Evolutionary conservation across 2,797 vertebrate species (phyloP).

Genomic region (Artibeus jamaicensis): DNA sequence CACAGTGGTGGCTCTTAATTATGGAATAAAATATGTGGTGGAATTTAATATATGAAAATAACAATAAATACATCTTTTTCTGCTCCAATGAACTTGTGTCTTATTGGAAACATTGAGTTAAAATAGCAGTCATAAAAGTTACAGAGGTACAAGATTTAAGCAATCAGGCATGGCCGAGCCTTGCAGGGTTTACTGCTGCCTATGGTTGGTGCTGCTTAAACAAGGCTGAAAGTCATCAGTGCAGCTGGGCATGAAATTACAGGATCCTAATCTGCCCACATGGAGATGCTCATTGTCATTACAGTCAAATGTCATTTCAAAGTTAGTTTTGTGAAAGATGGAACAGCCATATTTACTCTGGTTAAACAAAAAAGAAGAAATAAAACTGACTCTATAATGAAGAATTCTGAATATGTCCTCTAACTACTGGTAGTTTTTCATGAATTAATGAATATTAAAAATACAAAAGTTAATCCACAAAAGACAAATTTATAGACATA

Average conservation of each 20-base stretch:
- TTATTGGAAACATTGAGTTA: neutral
- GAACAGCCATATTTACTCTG: neutral
- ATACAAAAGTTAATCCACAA: neutral
- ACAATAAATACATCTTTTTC: neutral
- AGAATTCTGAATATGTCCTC: neutral
- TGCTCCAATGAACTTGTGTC: neutral
- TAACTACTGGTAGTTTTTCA: neutral
- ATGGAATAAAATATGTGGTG: slow-evolving; percentile 2
- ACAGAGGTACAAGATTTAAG: neutral
- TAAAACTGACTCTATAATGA: neutral
- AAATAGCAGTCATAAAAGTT: slow-evolving; percentile 27
- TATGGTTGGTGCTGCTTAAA: neutral
- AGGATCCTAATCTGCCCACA: neutral
- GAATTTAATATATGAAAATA: slow-evolving; percentile 30
- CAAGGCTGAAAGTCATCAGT: neutral
- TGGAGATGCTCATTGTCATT: neutral
- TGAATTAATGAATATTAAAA: neutral
- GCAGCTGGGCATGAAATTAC: slow-evolving; percentile 19
- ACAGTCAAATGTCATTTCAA: slow-evolving; percentile 18
- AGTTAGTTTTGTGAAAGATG: slow-evolving; percentile 1
- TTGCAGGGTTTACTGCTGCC: neutral
- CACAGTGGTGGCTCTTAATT: neutral
- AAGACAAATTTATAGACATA: neutral
- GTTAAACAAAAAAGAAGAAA: neutral
- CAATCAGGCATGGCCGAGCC: neutral